A percentile compares a stretch with the other conserved stretches of the same genome.
Evolutionary conservation across 1,140 invertebrate species (phyloP).

Genomic region (Penaeus chinensis): DNA sequence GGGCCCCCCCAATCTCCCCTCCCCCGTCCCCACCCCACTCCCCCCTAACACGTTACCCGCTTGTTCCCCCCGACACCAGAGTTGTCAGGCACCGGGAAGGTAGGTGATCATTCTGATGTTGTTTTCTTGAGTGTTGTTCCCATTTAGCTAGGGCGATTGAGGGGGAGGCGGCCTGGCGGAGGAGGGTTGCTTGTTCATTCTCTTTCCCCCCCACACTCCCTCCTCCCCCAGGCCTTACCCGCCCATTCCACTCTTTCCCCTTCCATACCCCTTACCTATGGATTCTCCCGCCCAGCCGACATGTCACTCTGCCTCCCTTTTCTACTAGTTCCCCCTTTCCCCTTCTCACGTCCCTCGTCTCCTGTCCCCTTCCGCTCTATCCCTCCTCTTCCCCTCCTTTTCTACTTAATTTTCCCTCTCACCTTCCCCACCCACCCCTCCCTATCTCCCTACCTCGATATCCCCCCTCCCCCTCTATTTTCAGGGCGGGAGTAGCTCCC

Average conservation of each 20-base stretch:
- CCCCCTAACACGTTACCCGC: conserved; percentile 41
- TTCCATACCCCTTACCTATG: background rate
- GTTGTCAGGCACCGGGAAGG: conserved; percentile 40
- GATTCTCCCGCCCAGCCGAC: background rate
- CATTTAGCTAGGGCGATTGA: too few species aligned
- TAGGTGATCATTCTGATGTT: conserved; percentile 43
- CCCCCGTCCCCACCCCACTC: too few species aligned
- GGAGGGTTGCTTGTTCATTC: too few species aligned
- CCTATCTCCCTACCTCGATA: background rate
- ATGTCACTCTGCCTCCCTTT: background rate
- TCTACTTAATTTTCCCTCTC: background rate
- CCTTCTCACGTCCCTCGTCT: background rate
- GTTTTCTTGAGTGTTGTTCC: background rate
- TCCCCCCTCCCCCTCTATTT: background rate
- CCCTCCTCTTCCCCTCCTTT: background rate
- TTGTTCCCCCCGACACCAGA: conserved; percentile 32
- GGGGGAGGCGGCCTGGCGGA: too few species aligned
- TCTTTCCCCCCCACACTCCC: background rate
- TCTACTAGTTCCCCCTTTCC: background rate
- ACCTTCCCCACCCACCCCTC: background rate
- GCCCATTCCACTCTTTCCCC: background rate
- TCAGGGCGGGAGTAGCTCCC: too few species aligned
- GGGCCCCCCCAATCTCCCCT: too few species aligned
- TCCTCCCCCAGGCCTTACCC: background rate
- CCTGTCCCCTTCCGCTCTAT: background rate